These are phyloP conservation scores for Cavia porcellus DNA, from an alignment of 2,113 vertebrate species.

Conservation along the genomic window DNA sequence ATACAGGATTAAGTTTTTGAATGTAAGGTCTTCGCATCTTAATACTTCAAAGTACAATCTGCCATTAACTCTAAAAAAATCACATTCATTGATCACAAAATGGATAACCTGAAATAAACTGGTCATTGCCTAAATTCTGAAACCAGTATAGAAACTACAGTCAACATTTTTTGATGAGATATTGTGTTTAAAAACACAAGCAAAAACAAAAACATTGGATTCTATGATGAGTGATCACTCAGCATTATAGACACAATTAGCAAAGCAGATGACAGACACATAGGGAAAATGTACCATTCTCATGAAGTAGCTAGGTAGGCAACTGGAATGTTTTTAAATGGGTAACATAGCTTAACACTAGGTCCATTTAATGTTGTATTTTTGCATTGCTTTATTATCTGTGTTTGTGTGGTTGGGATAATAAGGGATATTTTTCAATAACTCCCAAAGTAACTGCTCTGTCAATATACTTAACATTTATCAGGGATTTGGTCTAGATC, in stretches of 20 bases:
- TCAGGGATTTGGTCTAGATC: too few relatives aligned
- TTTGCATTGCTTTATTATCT: background rate
- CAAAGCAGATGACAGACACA: background rate
- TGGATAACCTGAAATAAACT: background rate
- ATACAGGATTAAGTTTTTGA: background rate
- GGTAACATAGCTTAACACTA: background rate
- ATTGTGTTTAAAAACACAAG: background rate
- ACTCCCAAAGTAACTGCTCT: background rate
- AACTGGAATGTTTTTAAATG: background rate
- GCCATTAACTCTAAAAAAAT: background rate
- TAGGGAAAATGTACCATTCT: background rate
- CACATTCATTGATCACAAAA: background rate
- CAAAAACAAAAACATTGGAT: background rate
- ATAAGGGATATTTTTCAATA: background rate
- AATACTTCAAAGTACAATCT: background rate
- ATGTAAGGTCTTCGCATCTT: background rate
- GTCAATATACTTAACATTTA: background rate
- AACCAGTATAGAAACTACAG: too few relatives aligned
- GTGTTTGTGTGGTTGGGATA: background rate
- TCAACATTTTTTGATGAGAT: background rate
- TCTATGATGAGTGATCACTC: background rate
- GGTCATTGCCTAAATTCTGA: background rate
- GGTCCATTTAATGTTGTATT: background rate
- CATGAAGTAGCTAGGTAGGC: background rate
- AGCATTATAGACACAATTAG: background rate